phyloP scores from a whole-genome alignment of 2,797 vertebrate species.

The Fratercula arctica region DNA sequence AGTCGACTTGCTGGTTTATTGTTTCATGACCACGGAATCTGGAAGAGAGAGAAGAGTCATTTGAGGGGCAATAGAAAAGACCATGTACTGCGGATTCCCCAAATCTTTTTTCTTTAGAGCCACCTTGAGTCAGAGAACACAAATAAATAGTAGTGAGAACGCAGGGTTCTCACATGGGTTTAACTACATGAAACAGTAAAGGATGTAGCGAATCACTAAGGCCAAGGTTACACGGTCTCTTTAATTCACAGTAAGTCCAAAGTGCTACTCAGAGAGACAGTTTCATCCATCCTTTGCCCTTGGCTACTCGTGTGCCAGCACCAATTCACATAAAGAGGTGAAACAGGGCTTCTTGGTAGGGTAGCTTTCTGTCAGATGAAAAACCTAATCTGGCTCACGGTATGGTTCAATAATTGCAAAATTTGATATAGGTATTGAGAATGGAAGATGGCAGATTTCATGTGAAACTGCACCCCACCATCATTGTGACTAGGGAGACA shows the following conservation, averaged over 20 bases:
- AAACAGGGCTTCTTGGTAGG: neutral
- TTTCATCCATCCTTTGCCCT: neutral
- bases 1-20: neutral
- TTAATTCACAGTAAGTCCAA: neutral
- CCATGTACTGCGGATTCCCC: neutral
- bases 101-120: neutral
- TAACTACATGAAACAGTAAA: neutral
- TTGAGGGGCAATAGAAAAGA: neutral
- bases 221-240: neutral
- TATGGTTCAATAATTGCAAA: neutral
- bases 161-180: neutral
- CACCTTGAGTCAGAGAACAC: neutral
- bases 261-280: neutral
- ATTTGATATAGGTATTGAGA: neutral
- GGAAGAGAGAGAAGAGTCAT: neutral
- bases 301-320: neutral
- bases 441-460: neutral
- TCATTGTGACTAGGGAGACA: neutral
- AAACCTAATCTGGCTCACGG: neutral
- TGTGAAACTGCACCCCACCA: neutral
- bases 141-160: neutral
- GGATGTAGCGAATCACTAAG: neutral
- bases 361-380: neutral
- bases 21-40: neutral
- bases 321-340: neutral